phyloP scores from a whole-genome alignment of 2,888 invertebrate species.

The Spisula subtruncata region DNA sequence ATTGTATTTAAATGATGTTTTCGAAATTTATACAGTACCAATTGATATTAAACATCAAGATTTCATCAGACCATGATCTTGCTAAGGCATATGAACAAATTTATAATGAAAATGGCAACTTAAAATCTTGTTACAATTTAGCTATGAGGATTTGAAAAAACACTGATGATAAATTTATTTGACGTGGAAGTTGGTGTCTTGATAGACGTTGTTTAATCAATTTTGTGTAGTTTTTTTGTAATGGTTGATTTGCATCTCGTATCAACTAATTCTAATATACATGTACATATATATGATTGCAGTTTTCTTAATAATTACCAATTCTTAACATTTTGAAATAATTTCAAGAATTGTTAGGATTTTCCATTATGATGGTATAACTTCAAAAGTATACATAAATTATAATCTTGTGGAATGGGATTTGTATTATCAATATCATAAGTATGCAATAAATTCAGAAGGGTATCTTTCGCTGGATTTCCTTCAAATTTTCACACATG shows the following conservation, averaged over 20 bases:
- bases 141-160: not conserved
- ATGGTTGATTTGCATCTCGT: not conserved
- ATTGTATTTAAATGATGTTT: no score
- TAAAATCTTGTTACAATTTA: not conserved
- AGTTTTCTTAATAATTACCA: not conserved
- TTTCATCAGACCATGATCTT: no score
- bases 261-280: slow-evolving; percentile 6
- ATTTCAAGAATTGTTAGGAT: not conserved
- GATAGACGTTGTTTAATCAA: not conserved
- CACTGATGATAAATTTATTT: not conserved
- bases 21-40: no score
- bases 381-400: no score
- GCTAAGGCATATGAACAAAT: no score
- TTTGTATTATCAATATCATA: no score
- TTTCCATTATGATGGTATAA: no score
- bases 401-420: no score
- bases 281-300: not conserved
- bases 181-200: not conserved
- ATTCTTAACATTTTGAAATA: not conserved
- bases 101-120: not conserved
- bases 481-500: no score
- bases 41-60: no score
- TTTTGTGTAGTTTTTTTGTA: not conserved
- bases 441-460: no score
- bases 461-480: no score